A percentile compares a stretch with the other conserved stretches of the same genome.
Conservation (phyloP, 2,888 invertebrate genomes). For the Odontocerum albicorne region DNA sequence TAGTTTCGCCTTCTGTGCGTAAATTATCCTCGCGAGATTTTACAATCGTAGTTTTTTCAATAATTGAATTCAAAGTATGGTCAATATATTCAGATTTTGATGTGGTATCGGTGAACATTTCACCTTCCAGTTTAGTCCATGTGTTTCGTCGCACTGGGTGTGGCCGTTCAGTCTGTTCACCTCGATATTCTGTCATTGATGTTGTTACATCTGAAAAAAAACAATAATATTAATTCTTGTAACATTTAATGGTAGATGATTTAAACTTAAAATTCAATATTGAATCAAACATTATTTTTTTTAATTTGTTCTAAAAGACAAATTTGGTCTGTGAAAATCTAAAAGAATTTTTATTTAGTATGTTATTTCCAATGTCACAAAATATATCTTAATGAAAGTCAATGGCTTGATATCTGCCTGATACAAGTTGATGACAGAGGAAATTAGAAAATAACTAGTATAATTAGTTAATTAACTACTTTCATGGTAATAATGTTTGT, state of each 20-base stretch:
- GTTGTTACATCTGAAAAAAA: constrained; percentile 67
- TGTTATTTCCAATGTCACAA: too few species aligned
- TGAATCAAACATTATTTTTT: too few species aligned
- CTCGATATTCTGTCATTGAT: constrained; percentile 67
- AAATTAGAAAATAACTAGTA: not conserved
- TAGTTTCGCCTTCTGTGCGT: constrained; percentile 67
- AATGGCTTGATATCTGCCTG: too few species aligned
- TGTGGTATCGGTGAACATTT: constrained; percentile 70
- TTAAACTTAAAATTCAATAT: too few species aligned
- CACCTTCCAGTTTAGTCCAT: constrained; percentile 77
- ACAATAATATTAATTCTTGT: too few species aligned
- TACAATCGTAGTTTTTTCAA: constrained; percentile 62
- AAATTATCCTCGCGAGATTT: constrained; percentile 66
- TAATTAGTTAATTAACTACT: not conserved
- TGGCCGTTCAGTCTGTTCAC: constrained; percentile 65
- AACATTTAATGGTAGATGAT: too few species aligned
- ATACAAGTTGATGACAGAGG: too few species aligned
- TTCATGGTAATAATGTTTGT: not conserved
- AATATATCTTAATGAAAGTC: too few species aligned
- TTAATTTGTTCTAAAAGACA: too few species aligned
- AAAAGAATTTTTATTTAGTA: too few species aligned
- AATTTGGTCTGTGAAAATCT: too few species aligned
- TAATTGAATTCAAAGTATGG: constrained; percentile 54
- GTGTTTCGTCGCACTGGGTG: constrained; percentile 71
- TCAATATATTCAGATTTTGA: constrained; percentile 67